Base-by-base conservation (phyloP, 2,797 vertebrate species). In the Enteromius trimaculatus region DNA sequence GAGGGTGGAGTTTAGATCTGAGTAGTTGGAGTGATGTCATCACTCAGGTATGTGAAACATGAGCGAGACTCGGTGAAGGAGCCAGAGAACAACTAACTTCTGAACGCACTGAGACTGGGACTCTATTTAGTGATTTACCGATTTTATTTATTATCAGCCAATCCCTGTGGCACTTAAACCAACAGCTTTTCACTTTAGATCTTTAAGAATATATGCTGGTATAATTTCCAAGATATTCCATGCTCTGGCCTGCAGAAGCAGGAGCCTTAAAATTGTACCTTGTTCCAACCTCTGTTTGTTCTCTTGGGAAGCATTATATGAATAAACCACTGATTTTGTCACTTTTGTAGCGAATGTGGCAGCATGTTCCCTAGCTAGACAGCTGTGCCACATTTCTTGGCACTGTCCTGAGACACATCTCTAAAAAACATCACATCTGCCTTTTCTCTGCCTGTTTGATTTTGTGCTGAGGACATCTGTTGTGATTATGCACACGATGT, bases 11-110 rank as follows among this genome's bases (percentile, higher is more conserved):
- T 65, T 60, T 69, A 80, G 66, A 80, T 70, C 53, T 6, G 79
- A 60, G 39, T 58, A 19, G 37, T 70, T 53, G 23, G 68, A n/a
- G 53, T 72, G 79, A 81, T 81, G 79, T 80, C 79, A 80, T 71
- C 53, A 71, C 68, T 80, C 79, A 71, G 79, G 79, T 62, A 80
- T 80, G 78, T 69, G 64, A 69, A 79, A 79, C 65, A 69, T 53
- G 47, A 79, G 77, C 19, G 47, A 69, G 65, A 68, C 65, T 69
- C 31, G 0, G 62, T 23, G 49, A 69, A 55, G 65, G 31, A 79
- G 34, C 49, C 64, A 26, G 49, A 55, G 64, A 69, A 79, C 78
- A 79, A 53, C 78, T 69, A 69, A 69, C 65, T 21, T 21, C 42
- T 39, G n/a, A 79, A 51, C 14, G 34, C 23, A 60, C 55, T 5